Evolutionary conservation across 1,140 invertebrate genomes (phyloP).

Genomic region (Manduca sexta): DNA sequence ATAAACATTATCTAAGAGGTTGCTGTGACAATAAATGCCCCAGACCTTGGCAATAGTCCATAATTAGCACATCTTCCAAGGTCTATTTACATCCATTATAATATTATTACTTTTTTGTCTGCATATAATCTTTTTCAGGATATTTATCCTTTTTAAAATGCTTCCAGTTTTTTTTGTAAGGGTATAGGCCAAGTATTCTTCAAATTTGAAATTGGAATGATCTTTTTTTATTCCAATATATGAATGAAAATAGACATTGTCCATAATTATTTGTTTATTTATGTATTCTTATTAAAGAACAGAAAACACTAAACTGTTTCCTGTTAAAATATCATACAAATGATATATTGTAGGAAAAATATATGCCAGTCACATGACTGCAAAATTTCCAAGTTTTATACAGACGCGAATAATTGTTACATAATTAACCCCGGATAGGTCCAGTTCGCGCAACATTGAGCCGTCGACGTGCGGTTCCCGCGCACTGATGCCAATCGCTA

Average conservation of each 20-base stretch:
- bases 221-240: no score
- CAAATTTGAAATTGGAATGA: no score
- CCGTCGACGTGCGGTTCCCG: conserved; percentile 18
- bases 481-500: conserved; percentile 12
- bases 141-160: no score
- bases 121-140: no score
- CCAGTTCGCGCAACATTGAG: conserved; percentile 30
- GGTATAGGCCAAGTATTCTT: no score
- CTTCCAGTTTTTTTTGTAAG: no score
- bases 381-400: conserved; percentile 15
- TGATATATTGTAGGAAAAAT: conserved; percentile 16
- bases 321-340: no score
- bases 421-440: conserved; percentile 25
- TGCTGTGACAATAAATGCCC: conserved; percentile 49
- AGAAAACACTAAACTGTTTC: no score
- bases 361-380: conserved; percentile 40
- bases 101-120: no score
- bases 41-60: conserved; percentile 66
- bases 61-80: conserved; percentile 37
- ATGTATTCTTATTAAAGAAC: conserved; percentile 1
- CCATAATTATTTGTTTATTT: no score
- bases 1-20: conserved; percentile 5
- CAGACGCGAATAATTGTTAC: conserved; percentile 32
- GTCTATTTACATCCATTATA: conserved; percentile 28
- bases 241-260: no score